phyloP scores from a whole-genome alignment of 1,140 invertebrate species.

The Himalopsyche phryganea region DNA sequence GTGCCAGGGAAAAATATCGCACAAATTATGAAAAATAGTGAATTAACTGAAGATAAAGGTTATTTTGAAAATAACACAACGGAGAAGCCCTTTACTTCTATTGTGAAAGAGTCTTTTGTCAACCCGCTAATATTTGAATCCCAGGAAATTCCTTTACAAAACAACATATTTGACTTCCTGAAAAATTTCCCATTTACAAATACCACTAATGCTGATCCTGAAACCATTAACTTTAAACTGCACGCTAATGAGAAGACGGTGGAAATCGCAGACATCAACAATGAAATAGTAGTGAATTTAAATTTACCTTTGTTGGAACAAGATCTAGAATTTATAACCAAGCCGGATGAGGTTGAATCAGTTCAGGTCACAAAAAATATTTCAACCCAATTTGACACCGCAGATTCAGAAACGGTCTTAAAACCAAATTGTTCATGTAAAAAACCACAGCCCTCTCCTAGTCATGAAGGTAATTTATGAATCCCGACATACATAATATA shows the following conservation, averaged over 20 bases:
- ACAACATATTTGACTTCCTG: conserved; percentile 6
- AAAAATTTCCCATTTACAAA: background rate
- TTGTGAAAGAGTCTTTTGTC: too few species aligned
- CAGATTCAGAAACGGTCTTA: background rate
- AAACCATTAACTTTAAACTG: background rate
- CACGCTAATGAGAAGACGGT: background rate
- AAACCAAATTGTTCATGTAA: background rate
- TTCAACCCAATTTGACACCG: too few species aligned
- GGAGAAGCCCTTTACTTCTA: too few species aligned
- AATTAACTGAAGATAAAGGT: too few species aligned
- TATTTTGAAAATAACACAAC: too few species aligned
- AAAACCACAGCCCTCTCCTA: background rate
- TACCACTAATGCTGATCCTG: background rate
- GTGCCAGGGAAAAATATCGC: too few species aligned
- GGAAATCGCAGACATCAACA: too few species aligned
- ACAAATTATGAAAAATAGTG: too few species aligned
- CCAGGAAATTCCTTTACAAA: conserved; percentile 15
- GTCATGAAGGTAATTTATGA: background rate
- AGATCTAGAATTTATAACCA: background rate
- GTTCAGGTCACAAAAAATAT: background rate
- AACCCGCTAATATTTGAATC: background rate
- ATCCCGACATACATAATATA: background rate
- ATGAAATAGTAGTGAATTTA: background rate
- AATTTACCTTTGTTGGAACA: conserved; percentile 10
- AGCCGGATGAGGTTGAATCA: background rate